Conservation (phyloP, 2,797 vertebrate species). For the Halcyon chelicuti region DNA sequence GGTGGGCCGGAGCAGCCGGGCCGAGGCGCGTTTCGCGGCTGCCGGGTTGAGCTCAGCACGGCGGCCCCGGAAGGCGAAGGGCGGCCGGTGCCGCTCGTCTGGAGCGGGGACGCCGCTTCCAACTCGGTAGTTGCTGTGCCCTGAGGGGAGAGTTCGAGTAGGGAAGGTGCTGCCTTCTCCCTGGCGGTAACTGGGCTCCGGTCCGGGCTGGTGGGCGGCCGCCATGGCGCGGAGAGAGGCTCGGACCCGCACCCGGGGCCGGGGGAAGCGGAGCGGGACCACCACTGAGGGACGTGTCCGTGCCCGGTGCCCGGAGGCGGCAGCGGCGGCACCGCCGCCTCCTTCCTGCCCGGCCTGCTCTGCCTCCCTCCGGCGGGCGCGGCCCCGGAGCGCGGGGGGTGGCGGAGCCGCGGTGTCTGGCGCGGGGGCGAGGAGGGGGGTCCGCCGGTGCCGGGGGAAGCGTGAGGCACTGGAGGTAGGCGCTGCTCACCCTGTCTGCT, state of each 20-base stretch:
- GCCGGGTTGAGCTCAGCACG: too few relatives aligned
- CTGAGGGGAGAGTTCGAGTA: too few relatives aligned
- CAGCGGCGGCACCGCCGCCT: background rate
- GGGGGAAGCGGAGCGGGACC: background rate
- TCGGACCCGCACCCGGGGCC: background rate
- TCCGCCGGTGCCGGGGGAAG: too few relatives aligned
- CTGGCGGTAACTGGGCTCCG: too few relatives aligned
- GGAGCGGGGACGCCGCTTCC: background rate
- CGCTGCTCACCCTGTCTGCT: rapidly evolving
- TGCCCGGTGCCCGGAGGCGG: too few relatives aligned
- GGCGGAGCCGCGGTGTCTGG: background rate
- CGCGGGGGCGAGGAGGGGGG: too few relatives aligned
- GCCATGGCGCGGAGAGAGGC: too few relatives aligned
- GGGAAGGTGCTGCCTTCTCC: background rate
- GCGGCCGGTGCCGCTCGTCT: background rate
- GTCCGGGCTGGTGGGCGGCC: background rate
- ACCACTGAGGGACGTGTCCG: background rate
- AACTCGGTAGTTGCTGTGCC: background rate
- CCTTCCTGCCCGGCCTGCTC: background rate
- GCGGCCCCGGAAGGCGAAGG: background rate
- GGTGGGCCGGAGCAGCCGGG: background rate
- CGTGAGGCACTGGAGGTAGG: background rate
- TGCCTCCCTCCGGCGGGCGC: background rate
- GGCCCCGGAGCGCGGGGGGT: too few relatives aligned
- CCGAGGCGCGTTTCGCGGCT: too few relatives aligned